Base-by-base conservation (phyloP, 1,140 invertebrate species). In the Pygmarrhopalites habei region DNA sequence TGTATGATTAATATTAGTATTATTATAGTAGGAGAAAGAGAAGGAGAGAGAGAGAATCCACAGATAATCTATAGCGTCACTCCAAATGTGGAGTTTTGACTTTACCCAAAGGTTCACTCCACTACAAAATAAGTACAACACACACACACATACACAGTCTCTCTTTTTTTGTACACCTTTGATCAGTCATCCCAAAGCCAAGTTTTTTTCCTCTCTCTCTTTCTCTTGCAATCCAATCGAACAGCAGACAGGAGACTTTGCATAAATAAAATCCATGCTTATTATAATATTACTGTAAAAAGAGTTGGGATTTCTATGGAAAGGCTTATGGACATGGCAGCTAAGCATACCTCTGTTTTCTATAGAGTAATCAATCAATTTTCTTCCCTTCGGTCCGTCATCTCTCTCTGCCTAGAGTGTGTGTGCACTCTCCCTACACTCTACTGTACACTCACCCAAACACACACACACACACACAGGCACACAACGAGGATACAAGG, bases 341-440 rank as follows among this genome's bases (percentile, higher is more conserved):
- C 32, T 5, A 7, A 15, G 32, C 32, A 35, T 56, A 41, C 35
- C 30, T 41, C 29, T n/a, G 29, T 56, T 56, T n/a, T 56, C 30
- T 56, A 56, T 23, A 41, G 29, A n/a, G 53, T 56, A 56, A 56
- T 56, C 53, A 56, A 56, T 56, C 53, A 56, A 56, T 56, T 56
- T 56, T 23, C 39, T 56, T 23, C 30, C 53, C 5, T 19, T 19
- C 7, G 53, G 53, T 56, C 21, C 23, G 2, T 41, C 7, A 12
- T 35, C 53, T 35, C 32, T 56, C 53, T 39, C 32, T 52, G 25
- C 28, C n/a, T n/a, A n/a, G n/a, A n/a, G 10, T 52, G 49, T 52
- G 49, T 29, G 28, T 29, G 14, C 49, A 26, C 5, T 35, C 32
- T 35, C 15, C 32, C 15, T 29, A 10, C 49, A 26, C 5, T 35